phyloP scores from a whole-genome alignment of 2,113 vertebrate genomes.

The Zosterops hypoxanthus region DNA sequence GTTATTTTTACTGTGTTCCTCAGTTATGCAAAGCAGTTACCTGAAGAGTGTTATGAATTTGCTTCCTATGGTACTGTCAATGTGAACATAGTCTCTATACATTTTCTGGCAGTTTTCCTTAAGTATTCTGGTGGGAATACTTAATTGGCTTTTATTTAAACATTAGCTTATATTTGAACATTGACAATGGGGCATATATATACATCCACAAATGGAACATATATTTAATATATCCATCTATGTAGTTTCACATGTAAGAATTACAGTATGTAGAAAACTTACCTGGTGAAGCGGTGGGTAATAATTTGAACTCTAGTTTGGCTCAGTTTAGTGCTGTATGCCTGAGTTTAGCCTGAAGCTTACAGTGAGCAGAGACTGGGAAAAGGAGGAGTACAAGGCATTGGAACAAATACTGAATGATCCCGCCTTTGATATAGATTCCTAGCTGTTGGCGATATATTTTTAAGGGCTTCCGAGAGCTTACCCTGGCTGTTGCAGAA shows the following conservation, averaged over 20 bases:
- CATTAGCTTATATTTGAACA: neutral
- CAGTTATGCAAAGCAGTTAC: neutral
- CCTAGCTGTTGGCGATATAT: neutral
- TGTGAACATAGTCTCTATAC: neutral
- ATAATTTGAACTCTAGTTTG: neutral
- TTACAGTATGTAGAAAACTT: neutral
- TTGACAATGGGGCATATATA: neutral
- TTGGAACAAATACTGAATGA: neutral
- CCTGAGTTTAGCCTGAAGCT: neutral
- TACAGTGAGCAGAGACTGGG: neutral
- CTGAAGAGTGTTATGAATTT: neutral
- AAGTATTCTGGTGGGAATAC: neutral
- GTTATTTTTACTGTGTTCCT: neutral
- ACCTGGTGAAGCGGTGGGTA: neutral
- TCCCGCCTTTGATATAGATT: neutral
- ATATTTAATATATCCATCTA: neutral
- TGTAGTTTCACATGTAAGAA: neutral
- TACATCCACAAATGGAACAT: neutral
- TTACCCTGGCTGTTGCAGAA: rapidly evolving
- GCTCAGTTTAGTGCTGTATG: rapidly evolving
- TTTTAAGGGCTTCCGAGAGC: neutral
- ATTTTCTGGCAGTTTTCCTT: neutral
- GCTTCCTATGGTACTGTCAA: neutral
- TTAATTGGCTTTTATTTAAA: neutral
- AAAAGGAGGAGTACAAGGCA: neutral